These are phyloP conservation scores for Melieria omissa DNA, from an alignment of 2,888 invertebrate genomes.

Conservation along the genomic window DNA sequence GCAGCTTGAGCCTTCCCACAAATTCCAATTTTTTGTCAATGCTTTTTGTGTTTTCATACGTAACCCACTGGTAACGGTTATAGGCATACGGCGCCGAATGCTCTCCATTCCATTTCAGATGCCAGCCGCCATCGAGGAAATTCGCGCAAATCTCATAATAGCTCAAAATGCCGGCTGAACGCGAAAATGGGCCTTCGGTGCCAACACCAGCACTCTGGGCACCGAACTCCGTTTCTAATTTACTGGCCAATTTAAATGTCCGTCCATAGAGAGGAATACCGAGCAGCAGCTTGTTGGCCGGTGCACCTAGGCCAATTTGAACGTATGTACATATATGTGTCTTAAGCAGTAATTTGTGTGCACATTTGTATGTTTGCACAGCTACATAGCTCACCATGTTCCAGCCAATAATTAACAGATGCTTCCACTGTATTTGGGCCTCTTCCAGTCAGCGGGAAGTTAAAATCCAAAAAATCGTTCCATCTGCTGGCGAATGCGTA, in stretches of 20 bases:
- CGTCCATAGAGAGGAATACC: slow-evolving; percentile 80
- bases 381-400: too few relatives aligned
- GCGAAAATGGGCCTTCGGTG: slow-evolving; percentile 80
- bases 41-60: not conserved
- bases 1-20: not conserved
- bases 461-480: too few relatives aligned
- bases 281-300: slow-evolving; percentile 73
- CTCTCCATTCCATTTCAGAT: slow-evolving; percentile 69
- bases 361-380: too few relatives aligned
- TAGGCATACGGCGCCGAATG: slow-evolving; percentile 68
- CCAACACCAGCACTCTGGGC: slow-evolving; percentile 68
- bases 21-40: not conserved
- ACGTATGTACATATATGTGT: slow-evolving; percentile 68
- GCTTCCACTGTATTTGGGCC: too few relatives aligned
- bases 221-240: slow-evolving; percentile 48
- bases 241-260: slow-evolving; percentile 73
- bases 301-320: slow-evolving; percentile 55
- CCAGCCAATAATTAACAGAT: too few relatives aligned
- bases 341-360: too few relatives aligned
- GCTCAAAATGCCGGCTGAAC: slow-evolving; percentile 84
- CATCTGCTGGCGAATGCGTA: too few relatives aligned
- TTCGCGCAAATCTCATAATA: slow-evolving; percentile 84
- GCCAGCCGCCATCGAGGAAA: slow-evolving; percentile 62
- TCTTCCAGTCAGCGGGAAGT: too few relatives aligned
- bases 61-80: not conserved